Base-by-base conservation (phyloP, 2,888 invertebrate species). In the Andrena trimmerana region DNA sequence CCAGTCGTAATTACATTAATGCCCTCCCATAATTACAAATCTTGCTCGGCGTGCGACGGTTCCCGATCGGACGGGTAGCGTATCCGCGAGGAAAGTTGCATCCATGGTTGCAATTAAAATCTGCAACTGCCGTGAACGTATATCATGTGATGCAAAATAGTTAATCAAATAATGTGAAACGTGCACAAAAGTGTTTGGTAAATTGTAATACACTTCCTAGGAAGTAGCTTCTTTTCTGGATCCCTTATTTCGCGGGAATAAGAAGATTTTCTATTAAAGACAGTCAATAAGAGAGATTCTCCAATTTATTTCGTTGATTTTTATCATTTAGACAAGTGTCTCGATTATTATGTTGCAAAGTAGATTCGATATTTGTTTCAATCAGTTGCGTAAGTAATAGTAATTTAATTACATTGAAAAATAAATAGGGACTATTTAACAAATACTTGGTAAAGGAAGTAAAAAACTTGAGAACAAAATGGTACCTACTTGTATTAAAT, bases 1-100 rank as follows among this genome's bases (percentile, higher is more conserved):
- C 84, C 57, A 57, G 70, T 74, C 42, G 80, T 77, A 84, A 85
- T 84, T 76, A 73, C 70, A 85, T 85, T 80, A 83, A 84, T 80
- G 78, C 66, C 75, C 78, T 62, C 27, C 65, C 69, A 54, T 76
- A 84, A 83, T 84, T 83, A 83, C 63, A 75, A 83, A 79, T 79
- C 76, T 72, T 75, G 71, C 31, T 59, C 59, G 36, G 33, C 29
- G 67, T 57, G 24, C 50, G 72, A 33, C n/a, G 57, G 65, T 70
- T 65, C 65, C 69, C 72, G 68, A 69, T 69, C 63, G 60, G 42
- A 8, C 74, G 3, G 24, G 54, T 27, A 29, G 48, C 52, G 60
- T 62, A 62, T 79, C 66, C 69, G 69, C 29, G 65, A 80, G 74
- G 81, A 82, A 82, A 82, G 81, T 74, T 81, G 65, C 50, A 24